Evolutionary conservation across 2,888 invertebrate species (phyloP), one percentile per base, ranked within the genome.

Genomic region (Xylota segnis): DNA sequence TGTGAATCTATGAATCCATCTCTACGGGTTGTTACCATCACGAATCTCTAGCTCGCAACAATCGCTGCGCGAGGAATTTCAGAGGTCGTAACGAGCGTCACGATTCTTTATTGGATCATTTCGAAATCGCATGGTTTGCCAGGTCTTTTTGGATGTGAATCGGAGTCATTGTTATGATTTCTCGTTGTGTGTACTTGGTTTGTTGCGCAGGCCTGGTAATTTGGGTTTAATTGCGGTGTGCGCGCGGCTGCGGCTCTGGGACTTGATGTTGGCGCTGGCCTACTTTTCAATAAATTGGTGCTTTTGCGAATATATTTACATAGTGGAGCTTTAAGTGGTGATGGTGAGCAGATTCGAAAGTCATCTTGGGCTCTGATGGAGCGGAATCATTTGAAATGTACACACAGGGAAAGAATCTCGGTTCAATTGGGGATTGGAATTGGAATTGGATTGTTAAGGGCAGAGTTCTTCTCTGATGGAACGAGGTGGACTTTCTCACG

Each of bases 121-220:
- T 75, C 79, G 84, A 74, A 83, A 83, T 83, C 79, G 74, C 79
- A 70, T 65, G 79, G 61, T 34, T 79, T 70, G 68, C 50, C 74
- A 70, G 79, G 63, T 79, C 65, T 74, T 65, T 70, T 79, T 16
- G 70, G 58, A 74, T 84, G 83, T 79, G 83, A 84, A 79, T 84
- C 70, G 74, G 70, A 84, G 84, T 84, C 84, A 79, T 84, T 84
- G 84, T 84, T 84, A 84, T 84, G 84, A 84, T 84, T 84, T 84
- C 84, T 84, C 16, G 79, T 71, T 65, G 83, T 70, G 43, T 65
- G 10, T 6, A 10, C 6, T 34, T 23, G 37, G 16, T 40, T 5
- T 50, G 59, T 74, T 75, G 47, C 78, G 63, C 18, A 83, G 61
- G 14, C 50, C 27, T 3, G 23, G 79, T 79, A 84, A 84, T 84